Evolutionary conservation across 2,888 invertebrate species (phyloP), one percentile per base, ranked within the genome.

Genomic region (Oligia fasciuncula): DNA sequence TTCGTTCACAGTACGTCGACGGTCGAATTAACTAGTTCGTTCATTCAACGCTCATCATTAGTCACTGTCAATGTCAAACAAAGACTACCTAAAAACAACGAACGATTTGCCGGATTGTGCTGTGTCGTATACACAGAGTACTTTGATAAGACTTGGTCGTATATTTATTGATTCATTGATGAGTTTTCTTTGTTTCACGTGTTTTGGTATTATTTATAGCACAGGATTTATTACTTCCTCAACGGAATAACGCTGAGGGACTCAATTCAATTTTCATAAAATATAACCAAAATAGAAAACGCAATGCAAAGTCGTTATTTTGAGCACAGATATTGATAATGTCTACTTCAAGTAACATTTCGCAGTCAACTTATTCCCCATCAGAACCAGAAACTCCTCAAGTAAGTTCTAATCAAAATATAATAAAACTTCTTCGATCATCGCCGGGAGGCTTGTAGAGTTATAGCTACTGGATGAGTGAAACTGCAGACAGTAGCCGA

Each of bases 311-410:
- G 14, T 40, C 29, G 23, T 51, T 43, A 40, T 8, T 68, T 51
- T n/a, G 13, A 51, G 23, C 29, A 71, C 57, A 63, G 6, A 4
- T 46, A n/a, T 43, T 69, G 65, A 95, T 93, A 83, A 97, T 96
- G 96, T 96, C 96, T 91, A 94, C 95, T 89, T 96, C 96, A 76
- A 96, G 95, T 88, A 96, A 95, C 89, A 93, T 95, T 87, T 96
- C 96, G 23, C 96, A 96, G 86, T 95, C 96, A 78, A 94, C 94
- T 6, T 96, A 95, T 90, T 96, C 96, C 17, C 94, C 96, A 46
- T 96, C 96, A 49, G 96, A 96, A 89, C 92, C 95, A 62, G 96
- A 96, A 92, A 96, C 96, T 75, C 95, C 96, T 23, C 95, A 96
- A 91, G 96, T 96, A 91, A 88, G 85, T 81, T 57, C 1, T 51